phyloP scores from a whole-genome alignment of 2,113 vertebrate species.

The Arenaria interpres region DNA sequence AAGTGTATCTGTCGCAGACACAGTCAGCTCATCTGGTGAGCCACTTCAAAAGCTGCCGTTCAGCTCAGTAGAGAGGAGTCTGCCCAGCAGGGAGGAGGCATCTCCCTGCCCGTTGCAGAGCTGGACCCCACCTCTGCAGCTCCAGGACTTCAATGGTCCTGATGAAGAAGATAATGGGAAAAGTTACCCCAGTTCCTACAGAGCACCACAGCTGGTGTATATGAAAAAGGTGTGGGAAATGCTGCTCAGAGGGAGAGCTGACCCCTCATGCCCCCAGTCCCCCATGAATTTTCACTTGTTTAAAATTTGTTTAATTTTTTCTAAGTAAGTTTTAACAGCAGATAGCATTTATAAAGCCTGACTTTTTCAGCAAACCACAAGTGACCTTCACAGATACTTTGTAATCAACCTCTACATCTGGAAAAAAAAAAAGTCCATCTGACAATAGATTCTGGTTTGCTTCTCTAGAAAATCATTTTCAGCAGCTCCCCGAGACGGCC shows the following conservation, averaged over 20 bases:
- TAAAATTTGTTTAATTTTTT: not conserved
- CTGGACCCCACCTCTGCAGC: not conserved
- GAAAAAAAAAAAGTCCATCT: not conserved
- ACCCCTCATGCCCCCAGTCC: too few species aligned
- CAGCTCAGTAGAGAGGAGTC: not conserved
- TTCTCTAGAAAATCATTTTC: not conserved
- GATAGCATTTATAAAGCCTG: not conserved
- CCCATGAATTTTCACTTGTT: not conserved
- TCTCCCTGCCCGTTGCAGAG: not conserved
- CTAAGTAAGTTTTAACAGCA: not conserved
- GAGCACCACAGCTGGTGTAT: not conserved
- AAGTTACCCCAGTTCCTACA: not conserved
- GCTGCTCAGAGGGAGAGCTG: not conserved
- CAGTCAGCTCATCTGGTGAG: not conserved
- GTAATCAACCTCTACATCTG: not conserved
- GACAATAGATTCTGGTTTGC: not conserved
- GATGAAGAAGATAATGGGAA: not conserved
- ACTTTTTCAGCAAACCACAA: not conserved
- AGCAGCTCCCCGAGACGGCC: not conserved
- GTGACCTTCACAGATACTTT: not conserved
- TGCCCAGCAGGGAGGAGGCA: not conserved
- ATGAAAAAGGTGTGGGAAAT: not conserved
- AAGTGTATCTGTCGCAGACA: not conserved
- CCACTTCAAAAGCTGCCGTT: not conserved
- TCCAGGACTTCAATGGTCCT: not conserved